Evolutionary conservation across 2,888 invertebrate genomes (phyloP).

Genomic region (Acrobasis suavella): DNA sequence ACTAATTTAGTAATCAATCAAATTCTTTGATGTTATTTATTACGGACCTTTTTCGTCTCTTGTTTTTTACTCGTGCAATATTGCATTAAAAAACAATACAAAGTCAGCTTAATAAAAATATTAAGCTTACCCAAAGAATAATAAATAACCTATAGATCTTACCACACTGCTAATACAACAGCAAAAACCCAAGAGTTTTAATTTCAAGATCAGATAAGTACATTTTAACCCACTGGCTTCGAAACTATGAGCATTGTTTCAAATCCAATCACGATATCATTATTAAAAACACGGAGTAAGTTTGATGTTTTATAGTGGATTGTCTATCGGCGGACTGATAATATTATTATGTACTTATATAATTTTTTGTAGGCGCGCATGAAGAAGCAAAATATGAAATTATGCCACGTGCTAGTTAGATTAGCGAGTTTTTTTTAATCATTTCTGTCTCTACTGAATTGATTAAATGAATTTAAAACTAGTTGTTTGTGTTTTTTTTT

Average conservation of each 20-base stretch:
- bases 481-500: constrained; percentile 33
- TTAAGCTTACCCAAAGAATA: too few relatives aligned
- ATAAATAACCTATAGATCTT: too few relatives aligned
- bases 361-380: constrained; percentile 11
- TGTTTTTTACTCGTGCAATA: too few relatives aligned
- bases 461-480: constrained; percentile 30
- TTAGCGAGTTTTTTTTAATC: constrained; percentile 2
- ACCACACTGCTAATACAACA: constrained; percentile 39
- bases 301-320: constrained; percentile 33
- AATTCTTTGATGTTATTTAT: too few relatives aligned
- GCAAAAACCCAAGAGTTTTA: constrained; percentile 32
- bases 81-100: too few relatives aligned
- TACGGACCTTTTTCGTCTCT: too few relatives aligned
- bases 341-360: constrained; percentile 8
- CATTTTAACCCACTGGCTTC: constrained; percentile 39
- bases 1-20: too few relatives aligned
- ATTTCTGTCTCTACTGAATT: not conserved
- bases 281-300: constrained; percentile 36
- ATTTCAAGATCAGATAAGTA: constrained; percentile 45
- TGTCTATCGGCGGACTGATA: constrained; percentile 25
- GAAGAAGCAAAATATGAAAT: constrained; percentile 12
- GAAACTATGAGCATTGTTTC: constrained; percentile 50
- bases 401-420: constrained; percentile 17
- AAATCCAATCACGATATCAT: constrained; percentile 46
- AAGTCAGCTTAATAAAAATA: not conserved